phyloP scores from a whole-genome alignment of 2,888 invertebrate species.

The Drosophila borborema region DNA sequence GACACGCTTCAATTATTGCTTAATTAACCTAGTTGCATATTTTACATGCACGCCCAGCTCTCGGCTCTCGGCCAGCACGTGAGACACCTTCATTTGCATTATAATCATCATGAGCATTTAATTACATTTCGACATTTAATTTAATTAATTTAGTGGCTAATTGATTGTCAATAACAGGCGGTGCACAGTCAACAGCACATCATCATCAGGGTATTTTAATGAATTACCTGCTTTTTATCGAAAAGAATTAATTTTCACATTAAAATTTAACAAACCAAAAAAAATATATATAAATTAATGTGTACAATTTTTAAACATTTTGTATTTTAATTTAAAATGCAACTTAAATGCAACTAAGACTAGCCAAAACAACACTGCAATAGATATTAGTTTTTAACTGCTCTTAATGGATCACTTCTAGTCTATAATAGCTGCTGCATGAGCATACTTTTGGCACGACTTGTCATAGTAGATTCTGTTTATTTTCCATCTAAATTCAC shows the following conservation, averaged over 20 bases:
- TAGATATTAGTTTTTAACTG: no score
- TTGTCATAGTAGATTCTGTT: no score
- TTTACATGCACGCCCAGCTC: conserved; percentile 57
- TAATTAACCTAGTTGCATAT: conserved; percentile 81
- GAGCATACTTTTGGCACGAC: no score
- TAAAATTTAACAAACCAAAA: background rate
- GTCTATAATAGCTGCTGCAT: no score
- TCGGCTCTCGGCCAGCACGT: conserved; percentile 45
- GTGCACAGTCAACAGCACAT: conserved; percentile 32
- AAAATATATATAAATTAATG: background rate
- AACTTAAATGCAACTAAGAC: no score
- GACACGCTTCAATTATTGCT: conserved; percentile 71
- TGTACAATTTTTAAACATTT: background rate
- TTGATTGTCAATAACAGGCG: conserved; percentile 67
- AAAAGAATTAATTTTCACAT: conserved; percentile 7
- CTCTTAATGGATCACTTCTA: no score
- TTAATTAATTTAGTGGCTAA: conserved; percentile 75
- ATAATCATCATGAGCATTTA: conserved; percentile 68
- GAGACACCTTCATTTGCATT: conserved; percentile 68
- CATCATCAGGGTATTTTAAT: conserved; percentile 14
- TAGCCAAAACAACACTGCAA: no score
- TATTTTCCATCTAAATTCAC: no score
- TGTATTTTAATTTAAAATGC: background rate
- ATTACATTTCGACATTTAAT: conserved; percentile 81
- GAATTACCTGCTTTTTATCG: background rate